phyloP scores from a whole-genome alignment of 1,140 invertebrate genomes.

The Atta texana region DNA sequence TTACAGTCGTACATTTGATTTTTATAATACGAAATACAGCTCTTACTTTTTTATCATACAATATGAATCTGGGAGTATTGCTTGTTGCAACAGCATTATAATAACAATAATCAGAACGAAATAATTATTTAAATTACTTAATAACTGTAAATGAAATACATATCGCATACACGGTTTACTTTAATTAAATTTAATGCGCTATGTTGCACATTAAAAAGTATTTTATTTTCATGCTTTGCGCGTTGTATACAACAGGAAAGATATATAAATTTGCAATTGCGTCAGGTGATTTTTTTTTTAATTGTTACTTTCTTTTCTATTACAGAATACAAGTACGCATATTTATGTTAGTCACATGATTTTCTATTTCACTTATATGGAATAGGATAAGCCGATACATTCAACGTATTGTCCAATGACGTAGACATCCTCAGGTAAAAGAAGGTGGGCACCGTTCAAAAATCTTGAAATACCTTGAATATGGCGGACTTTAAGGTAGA shows the following conservation, averaged over 20 bases:
- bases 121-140: too few species aligned
- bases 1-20: neutral
- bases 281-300: too few species aligned
- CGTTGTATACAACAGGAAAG: neutral
- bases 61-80: too few species aligned
- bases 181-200: slow-evolving; percentile 1
- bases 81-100: too few species aligned
- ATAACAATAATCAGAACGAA: too few species aligned
- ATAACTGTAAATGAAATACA: too few species aligned
- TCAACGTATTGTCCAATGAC: neutral
- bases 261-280: neutral
- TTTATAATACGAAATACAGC: too few species aligned
- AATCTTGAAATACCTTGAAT: too few species aligned
- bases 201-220: neutral
- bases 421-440: too few species aligned
- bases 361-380: neutral
- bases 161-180: too few species aligned
- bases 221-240: neutral
- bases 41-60: too few species aligned
- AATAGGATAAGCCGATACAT: neutral
- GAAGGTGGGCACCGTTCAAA: too few species aligned
- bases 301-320: neutral
- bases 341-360: neutral
- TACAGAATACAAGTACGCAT: neutral
- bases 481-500: neutral